Evolutionary conservation across 2,797 vertebrate genomes (phyloP), one percentile per base, ranked within the genome.

Genomic region (Serranus cabrilla): DNA sequence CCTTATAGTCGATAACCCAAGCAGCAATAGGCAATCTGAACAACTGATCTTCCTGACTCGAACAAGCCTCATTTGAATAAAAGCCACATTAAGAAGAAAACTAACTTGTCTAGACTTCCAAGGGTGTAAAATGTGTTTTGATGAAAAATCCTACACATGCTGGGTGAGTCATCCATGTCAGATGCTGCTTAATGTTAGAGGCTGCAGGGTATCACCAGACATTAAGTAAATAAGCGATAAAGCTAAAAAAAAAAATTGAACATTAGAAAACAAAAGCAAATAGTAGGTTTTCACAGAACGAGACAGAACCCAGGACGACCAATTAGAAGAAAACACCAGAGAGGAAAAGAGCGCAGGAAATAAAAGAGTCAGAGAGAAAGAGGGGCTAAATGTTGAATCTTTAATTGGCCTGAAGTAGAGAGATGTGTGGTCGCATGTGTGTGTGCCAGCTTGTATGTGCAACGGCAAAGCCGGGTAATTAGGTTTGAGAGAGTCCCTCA

Each of bases 381-480:
- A 66, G 27, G 47, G 58, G 56, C 63, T 81, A 84, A 90, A 84
- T 85, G 80, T 70, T 80, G 68, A 86, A 81, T 78, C 81, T 64
- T 66, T 90, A 92, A 92, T 93, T 90, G 89, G 91, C 76, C 67
- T 83, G 81, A 89, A 84, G 86, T 58, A 66, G 56, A 71, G 72
- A 67, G 70, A 71, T 74, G 72, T 87, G 82, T 66, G 71, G 21
- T 13, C 60, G 74, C 18, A 11, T 66, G 47, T 47, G 63, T 76
- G 72, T 63, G 63, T 42, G 65, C 39, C 42, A 54, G 78, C 42
- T 76, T 84, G 78, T 72, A 78, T 81, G 81, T 77, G 80, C 68
- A 78, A 79, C 78, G 82, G 65, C 73, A 83, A 78, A 87, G 71
- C 60, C 10, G 45, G 82, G 71, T 87, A 89, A 91, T 91, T 85